These are phyloP conservation scores for Thereva unica DNA, from an alignment of 2,888 invertebrate genomes.

Conservation along the genomic window DNA sequence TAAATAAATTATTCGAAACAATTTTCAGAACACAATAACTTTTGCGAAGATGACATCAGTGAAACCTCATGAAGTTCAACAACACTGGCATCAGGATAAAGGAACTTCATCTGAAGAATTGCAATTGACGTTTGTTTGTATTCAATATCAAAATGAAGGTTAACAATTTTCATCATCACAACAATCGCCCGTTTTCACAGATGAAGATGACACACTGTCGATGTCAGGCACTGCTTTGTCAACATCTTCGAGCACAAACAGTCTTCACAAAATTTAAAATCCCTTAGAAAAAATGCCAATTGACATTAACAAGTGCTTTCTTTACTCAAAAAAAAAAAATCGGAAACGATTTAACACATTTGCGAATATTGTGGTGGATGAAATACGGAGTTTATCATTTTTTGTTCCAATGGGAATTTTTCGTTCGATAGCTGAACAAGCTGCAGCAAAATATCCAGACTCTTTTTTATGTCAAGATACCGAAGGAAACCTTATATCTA, in stretches of 20 bases:
- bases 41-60: too few relatives aligned
- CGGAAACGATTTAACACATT: slow-evolving; percentile 39
- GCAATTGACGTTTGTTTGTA: too few relatives aligned
- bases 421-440: slow-evolving; percentile 36
- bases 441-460: slow-evolving; percentile 36
- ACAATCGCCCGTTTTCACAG: too few relatives aligned
- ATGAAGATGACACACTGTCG: neutral
- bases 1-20: neutral
- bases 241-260: neutral
- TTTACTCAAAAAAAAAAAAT: slow-evolving; percentile 26
- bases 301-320: slow-evolving; percentile 24
- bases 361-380: slow-evolving; percentile 40
- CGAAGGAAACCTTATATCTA: slow-evolving; percentile 31
- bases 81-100: too few relatives aligned
- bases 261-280: slow-evolving; percentile 34
- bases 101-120: too few relatives aligned
- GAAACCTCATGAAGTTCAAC: too few relatives aligned
- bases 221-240: slow-evolving; percentile 8
- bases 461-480: slow-evolving; percentile 38
- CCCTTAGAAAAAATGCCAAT: slow-evolving; percentile 41
- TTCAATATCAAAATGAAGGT: too few relatives aligned
- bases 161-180: too few relatives aligned
- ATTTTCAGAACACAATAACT: neutral
- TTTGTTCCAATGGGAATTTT: slow-evolving; percentile 38
- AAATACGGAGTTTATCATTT: slow-evolving; percentile 36